Percentiles rank a stretch among this genome's conserved stretches.
Evolutionary conservation across 2,888 invertebrate species (phyloP).

Genomic region (Notodonta ziczac): DNA sequence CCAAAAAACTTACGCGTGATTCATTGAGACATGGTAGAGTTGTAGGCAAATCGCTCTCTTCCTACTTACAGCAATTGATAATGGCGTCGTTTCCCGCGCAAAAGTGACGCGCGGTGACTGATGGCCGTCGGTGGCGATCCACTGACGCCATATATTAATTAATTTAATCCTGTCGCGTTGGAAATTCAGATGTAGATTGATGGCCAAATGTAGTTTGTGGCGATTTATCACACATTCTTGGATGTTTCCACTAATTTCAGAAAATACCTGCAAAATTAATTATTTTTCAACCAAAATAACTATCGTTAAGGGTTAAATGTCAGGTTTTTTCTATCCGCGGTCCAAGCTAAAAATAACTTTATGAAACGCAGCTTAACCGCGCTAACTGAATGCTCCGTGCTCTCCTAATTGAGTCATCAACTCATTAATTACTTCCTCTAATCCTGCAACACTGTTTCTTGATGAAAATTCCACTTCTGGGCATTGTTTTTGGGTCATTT

Average conservation of each 20-base stretch:
- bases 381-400: neutral
- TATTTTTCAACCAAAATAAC: no score
- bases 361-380: neutral
- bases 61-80: constrained; percentile 73
- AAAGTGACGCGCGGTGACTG: constrained; percentile 53
- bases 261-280: no score
- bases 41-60: constrained; percentile 67
- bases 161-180: constrained; percentile 32
- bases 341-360: neutral
- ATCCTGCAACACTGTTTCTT: no score
- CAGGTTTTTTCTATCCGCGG: neutral
- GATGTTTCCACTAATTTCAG: no score
- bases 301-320: neutral
- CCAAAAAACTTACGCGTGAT: constrained; percentile 54
- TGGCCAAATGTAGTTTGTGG: no score
- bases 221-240: no score
- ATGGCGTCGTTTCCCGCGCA: constrained; percentile 68
- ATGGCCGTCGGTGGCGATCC: constrained; percentile 32
- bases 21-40: constrained; percentile 44
- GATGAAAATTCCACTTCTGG: no score
- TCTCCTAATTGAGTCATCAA: neutral
- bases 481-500: no score
- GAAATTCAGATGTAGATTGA: constrained; percentile 30
- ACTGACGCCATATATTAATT: constrained; percentile 31
- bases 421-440: constrained; percentile 7